Base-by-base conservation (phyloP, 2,888 invertebrate species). In the Fragum sueziense region DNA sequence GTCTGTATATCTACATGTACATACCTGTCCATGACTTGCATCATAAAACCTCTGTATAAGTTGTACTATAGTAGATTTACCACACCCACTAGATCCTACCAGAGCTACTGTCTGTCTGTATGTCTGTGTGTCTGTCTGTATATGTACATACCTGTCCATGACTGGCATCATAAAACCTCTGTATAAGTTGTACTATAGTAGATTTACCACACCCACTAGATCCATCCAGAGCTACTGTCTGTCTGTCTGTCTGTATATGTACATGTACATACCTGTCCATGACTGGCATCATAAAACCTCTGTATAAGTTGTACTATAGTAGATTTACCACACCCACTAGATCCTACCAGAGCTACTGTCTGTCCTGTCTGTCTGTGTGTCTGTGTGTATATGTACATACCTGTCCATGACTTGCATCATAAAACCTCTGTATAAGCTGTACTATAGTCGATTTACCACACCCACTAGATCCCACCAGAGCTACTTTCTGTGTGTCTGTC, bases 381-480 rank as follows among this genome's bases (percentile, higher is more conserved):
- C n/a, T n/a, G n/a, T n/a, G n/a, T n/a, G n/a, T n/a, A n/a, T n/a
- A n/a, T n/a, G n/a, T n/a, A 68, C 71, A 77, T 80, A 92, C 92
- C 80, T 89, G 37, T 33, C 93, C 93, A 14, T 81, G 70, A 0
- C 54, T 34, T 0, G 91, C 88, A 76, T 93, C 97, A 91, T 98
- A 98, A 92, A 97, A 97, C 76, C 97, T 94, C 93, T 97, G 96
- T 0, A 98, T 92, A 51, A 98, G 94, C 90, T 97, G 96, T 76
- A 98, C 95, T 67, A 97, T 96, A 0, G 98, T 98, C 59, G 97
- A 97, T 93, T 98, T 98, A 11, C 97, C 98, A 91, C 97, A 97
- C 0, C 98, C 98, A 84, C 97, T 97, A 2, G 95, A 95, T 93
- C 74, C 97, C 3, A 94, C 94, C 54, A 93, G 76, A 0, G 93